Conservation (phyloP, 2,888 invertebrate genomes). For the Boloria euphrosyne region DNA sequence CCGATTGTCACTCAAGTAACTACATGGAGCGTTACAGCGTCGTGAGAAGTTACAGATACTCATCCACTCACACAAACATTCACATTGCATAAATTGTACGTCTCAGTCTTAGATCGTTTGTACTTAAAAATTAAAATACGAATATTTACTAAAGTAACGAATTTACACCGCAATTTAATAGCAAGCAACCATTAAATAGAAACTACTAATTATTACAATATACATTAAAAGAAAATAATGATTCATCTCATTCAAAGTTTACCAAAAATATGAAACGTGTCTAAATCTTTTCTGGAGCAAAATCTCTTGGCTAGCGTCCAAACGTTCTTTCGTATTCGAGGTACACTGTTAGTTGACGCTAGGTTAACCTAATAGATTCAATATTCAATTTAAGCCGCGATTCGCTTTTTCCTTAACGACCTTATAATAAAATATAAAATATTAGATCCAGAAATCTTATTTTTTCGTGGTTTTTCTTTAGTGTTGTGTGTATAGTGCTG, state of each 20-base stretch:
- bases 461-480: neutral
- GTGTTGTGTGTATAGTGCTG: neutral
- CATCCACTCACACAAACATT: too few relatives aligned
- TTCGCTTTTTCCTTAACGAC: slow-evolving; percentile 24
- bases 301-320: slow-evolving; percentile 49
- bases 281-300: slow-evolving; percentile 41
- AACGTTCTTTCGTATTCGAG: slow-evolving; percentile 56
- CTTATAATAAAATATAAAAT: neutral
- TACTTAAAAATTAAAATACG: too few relatives aligned
- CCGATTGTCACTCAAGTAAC: too few relatives aligned
- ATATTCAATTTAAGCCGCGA: slow-evolving; percentile 42
- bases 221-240: slow-evolving; percentile 8
- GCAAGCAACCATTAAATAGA: neutral
- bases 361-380: slow-evolving; percentile 64
- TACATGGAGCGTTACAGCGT: too few relatives aligned
- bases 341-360: slow-evolving; percentile 61
- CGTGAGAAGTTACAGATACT: too few relatives aligned
- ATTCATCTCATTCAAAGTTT: neutral
- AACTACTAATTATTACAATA: neutral
- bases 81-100: too few relatives aligned
- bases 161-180: too few relatives aligned
- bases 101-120: too few relatives aligned
- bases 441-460: neutral
- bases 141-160: too few relatives aligned
- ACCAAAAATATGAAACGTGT: slow-evolving; percentile 34